Percentiles rank a stretch among this genome's conserved stretches.
These are phyloP conservation scores for Etia nguti DNA, from an alignment of 2,113 vertebrate genomes.

Conservation along the genomic window DNA sequence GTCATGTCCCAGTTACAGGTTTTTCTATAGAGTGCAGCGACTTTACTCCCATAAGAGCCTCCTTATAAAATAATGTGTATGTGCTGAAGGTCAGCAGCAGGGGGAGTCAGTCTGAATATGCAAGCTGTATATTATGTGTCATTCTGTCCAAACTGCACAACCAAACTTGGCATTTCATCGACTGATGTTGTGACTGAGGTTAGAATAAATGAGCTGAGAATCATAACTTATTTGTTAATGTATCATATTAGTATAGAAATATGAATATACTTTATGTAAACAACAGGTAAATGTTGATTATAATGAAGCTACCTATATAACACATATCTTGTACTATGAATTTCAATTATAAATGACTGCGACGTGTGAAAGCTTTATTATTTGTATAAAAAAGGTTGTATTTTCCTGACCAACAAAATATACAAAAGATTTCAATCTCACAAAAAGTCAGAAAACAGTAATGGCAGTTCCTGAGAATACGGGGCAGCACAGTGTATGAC, in stretches of 20 bases:
- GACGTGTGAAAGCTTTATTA: neutral
- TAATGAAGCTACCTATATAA: neutral
- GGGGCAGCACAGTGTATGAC: neutral
- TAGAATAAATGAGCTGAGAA: neutral
- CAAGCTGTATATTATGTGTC: neutral
- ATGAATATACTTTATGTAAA: constrained; percentile 31
- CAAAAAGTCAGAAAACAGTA: neutral
- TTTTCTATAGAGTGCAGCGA: neutral
- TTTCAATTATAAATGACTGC: neutral
- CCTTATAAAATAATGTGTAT: neutral
- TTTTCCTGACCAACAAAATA: neutral
- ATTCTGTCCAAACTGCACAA: neutral
- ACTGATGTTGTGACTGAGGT: neutral
- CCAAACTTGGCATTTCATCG: neutral
- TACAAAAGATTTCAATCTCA: neutral
- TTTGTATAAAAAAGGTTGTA: neutral
- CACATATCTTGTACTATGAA: neutral
- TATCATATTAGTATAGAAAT: constrained; percentile 6
- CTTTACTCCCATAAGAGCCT: neutral
- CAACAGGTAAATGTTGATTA: neutral
- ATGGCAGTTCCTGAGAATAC: neutral
- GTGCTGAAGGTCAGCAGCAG: neutral
- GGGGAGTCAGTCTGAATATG: neutral
- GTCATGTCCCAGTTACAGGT: neutral
- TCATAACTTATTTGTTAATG: constrained; percentile 6